These are phyloP conservation scores for Acleris cristana DNA, from an alignment of 2,888 invertebrate species.

Conservation along the genomic window DNA sequence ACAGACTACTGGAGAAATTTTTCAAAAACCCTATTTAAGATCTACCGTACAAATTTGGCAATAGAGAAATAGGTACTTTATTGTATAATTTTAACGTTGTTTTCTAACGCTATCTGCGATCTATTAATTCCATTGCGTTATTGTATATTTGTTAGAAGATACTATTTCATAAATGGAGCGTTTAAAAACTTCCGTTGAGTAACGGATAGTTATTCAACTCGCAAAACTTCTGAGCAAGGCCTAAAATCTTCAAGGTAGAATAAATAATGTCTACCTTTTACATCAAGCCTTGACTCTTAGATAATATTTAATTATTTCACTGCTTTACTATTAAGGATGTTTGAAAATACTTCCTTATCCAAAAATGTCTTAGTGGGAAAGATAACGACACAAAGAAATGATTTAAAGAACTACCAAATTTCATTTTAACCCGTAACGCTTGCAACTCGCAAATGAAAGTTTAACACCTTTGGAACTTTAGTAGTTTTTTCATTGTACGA, in stretches of 20 bases:
- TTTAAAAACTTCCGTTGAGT: conserved; percentile 6
- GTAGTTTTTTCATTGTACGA: not conserved
- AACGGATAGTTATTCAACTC: not conserved
- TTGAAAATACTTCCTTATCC: conserved; percentile 20
- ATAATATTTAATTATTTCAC: conserved; percentile 15
- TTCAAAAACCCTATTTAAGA: conserved; percentile 66
- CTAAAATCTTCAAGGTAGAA: not conserved
- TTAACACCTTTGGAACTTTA: not conserved
- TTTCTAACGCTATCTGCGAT: conserved; percentile 67
- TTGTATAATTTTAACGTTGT: conserved; percentile 68
- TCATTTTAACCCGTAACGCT: conserved; percentile 17
- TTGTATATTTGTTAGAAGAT: conserved; percentile 49
- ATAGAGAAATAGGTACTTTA: conserved; percentile 64
- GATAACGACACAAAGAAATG: conserved; percentile 13
- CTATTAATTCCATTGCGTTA: conserved; percentile 77
- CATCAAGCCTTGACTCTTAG: not conserved
- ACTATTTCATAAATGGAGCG: not conserved
- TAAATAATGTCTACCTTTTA: conserved; percentile 5
- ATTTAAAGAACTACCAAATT: conserved; percentile 9
- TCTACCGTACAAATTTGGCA: conserved; percentile 77
- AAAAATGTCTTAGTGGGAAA: conserved; percentile 16
- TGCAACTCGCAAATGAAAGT: not conserved
- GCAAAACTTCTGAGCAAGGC: conserved; percentile 4
- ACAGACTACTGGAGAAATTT: conserved; percentile 72
- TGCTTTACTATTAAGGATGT: conserved; percentile 30